Base-by-base conservation (phyloP, 2,797 vertebrate species). In the Protosalanx chinensis region DNA sequence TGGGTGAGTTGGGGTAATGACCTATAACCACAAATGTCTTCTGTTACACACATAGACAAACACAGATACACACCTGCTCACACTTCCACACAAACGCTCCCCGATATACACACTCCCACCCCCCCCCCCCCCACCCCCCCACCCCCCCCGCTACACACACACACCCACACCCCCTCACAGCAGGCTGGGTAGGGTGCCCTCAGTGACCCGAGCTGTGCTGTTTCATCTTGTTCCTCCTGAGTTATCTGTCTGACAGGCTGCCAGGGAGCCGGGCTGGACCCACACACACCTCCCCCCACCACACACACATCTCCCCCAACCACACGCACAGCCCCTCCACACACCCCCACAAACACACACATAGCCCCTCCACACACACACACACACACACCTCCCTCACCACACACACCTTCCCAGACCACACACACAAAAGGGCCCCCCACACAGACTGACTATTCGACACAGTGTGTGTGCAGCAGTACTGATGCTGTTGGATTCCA, bases 211-310 rank as follows among this genome's bases (percentile, higher is more conserved):
- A 1, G 51, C 72, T 58, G 20, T 41, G 23, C 46, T 63, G 73
- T 80, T 80, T 83, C 73, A 82, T 82, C 71, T 78, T 1, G 18
- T 74, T 75, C 76, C 30, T 76, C 68, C 32, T 66, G 37, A 23
- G 6, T 82, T 76, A 83, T 85, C 72, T 78, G 68, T 61, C 53
- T 79, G 74, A 79, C 78, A 80, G 79, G 65, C 10, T 1, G 41
- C 71, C 65, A 70, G 59, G 72, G 61, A 66, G 67, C 72, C 77
- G 62, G 60, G 15, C 68, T 74, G 76, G 77, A 70, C 56, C 18
- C 51, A 56, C 51, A 56, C 51, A 53, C 51, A 18, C 51, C 49
- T 7, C 18, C 51, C 51, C 16, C 13, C 16, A 3, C 51, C 13
- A 5, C 51, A 12, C 46, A 35, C 33, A 35, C 33, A 35, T 49